phyloP scores from a whole-genome alignment of 1,140 invertebrate species.

The Asbolus verrucosus region DNA sequence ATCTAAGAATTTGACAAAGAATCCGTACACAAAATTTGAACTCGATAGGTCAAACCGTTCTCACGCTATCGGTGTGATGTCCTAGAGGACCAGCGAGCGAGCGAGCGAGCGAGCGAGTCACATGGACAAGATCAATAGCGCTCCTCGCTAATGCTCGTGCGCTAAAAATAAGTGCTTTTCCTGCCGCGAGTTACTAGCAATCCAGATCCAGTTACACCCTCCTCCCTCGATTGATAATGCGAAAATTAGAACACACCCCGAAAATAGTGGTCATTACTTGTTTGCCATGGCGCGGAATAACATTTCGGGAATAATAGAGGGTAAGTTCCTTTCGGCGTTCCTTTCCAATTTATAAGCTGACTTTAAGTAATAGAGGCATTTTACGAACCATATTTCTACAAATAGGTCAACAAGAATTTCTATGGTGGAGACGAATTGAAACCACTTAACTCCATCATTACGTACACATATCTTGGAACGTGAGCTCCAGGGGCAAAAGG shows the following conservation, averaged over 20 bases:
- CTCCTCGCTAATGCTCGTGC: too few species aligned
- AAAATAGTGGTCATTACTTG: not conserved
- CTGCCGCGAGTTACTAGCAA: slow-evolving; percentile 15
- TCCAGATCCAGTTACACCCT: slow-evolving; percentile 27
- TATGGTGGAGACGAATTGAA: slow-evolving; percentile 4
- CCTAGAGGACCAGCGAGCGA: too few species aligned
- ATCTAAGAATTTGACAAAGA: too few species aligned
- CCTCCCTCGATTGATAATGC: slow-evolving; percentile 17
- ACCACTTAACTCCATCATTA: slow-evolving; percentile 27
- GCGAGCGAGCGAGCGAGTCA: too few species aligned
- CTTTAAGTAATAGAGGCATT: slow-evolving; percentile 19
- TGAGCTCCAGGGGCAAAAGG: slow-evolving; percentile 12
- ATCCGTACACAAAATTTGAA: too few species aligned
- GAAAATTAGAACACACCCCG: too few species aligned
- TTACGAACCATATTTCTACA: slow-evolving; percentile 20
- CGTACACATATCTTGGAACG: slow-evolving; percentile 27
- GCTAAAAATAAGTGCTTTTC: slow-evolving; percentile 36
- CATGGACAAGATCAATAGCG: too few species aligned
- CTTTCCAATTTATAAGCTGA: slow-evolving; percentile 27
- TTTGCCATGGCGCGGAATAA: not conserved
- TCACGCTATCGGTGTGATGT: too few species aligned
- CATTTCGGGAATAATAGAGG: slow-evolving; percentile 10
- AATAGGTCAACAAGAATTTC: slow-evolving; percentile 25
- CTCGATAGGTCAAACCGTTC: too few species aligned
- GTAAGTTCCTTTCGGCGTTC: not conserved